Conservation (phyloP, 2,113 vertebrate genomes). For the Papio anubis region DNA sequence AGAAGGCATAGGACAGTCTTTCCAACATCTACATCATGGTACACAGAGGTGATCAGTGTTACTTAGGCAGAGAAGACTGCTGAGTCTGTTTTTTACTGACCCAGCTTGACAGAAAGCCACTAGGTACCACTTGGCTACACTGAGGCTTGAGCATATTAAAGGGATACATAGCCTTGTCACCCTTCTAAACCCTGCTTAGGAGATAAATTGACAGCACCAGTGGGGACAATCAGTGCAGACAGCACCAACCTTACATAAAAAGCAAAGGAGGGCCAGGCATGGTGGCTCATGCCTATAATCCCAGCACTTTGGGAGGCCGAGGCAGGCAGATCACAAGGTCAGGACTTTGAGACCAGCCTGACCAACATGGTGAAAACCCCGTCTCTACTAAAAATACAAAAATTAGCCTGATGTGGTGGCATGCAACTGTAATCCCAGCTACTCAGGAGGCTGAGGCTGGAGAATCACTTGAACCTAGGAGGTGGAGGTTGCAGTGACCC, state of each 20-base stretch:
- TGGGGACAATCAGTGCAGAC: background rate
- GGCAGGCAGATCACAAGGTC: accelerated
- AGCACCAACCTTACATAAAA: background rate
- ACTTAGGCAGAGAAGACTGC: background rate
- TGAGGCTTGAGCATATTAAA: background rate
- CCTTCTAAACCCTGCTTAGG: background rate
- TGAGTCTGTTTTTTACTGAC: background rate
- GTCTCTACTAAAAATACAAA: background rate
- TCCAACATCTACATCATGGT: too few species aligned
- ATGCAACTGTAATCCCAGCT: too few species aligned
- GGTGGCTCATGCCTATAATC: background rate
- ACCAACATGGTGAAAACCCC: background rate
- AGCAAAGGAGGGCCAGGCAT: background rate
- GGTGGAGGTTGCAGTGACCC: too few species aligned
- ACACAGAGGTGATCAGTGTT: background rate
- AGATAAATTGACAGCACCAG: background rate
- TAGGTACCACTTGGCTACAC: background rate
- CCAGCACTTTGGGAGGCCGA: background rate
- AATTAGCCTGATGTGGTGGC: background rate
- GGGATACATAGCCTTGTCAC: background rate
- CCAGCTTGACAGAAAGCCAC: background rate
- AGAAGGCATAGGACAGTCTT: background rate
- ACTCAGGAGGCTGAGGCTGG: too few species aligned
- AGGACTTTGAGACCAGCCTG: background rate
- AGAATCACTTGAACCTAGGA: too few species aligned